These are phyloP conservation scores for Odontamblyopus rebecca DNA, from an alignment of 2,797 vertebrate species.

Conservation along the genomic window DNA sequence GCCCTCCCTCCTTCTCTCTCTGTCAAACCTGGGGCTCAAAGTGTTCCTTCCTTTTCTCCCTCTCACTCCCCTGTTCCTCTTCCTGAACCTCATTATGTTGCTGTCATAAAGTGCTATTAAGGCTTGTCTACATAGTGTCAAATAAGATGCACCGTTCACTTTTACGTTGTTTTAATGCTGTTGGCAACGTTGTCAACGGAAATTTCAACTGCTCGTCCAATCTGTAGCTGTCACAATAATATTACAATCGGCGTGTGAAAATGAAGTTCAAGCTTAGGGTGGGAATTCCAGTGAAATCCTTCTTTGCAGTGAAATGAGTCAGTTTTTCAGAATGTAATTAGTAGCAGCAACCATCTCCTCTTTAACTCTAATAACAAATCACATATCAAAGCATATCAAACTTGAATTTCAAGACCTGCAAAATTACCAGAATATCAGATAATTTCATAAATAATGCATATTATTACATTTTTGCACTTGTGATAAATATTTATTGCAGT, in stretches of 20 bases:
- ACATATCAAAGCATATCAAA: too few species aligned
- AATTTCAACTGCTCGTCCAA: constrained; percentile 4
- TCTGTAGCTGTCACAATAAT: background rate
- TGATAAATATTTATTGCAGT: too few species aligned
- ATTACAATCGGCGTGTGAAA: background rate
- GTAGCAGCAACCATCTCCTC: too few species aligned
- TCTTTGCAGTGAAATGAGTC: too few species aligned
- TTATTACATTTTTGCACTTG: too few species aligned
- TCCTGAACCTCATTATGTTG: constrained; percentile 36
- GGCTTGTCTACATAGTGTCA: constrained; percentile 11
- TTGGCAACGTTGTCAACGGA: constrained; percentile 23
- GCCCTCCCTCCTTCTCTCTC: background rate
- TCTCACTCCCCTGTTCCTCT: constrained; percentile 1
- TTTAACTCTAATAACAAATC: too few species aligned
- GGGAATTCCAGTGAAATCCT: too few species aligned
- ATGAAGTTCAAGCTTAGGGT: background rate
- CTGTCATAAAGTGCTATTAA: constrained; percentile 49
- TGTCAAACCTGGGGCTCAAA: background rate
- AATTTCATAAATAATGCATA: too few species aligned
- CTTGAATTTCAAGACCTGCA: too few species aligned
- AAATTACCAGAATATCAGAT: too few species aligned
- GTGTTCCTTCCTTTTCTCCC: background rate
- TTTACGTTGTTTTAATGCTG: constrained; percentile 39
- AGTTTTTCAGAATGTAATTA: too few species aligned
- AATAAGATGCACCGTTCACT: constrained; percentile 12